Conservation (phyloP, 2,113 vertebrate genomes). For the Riparia riparia region DNA sequence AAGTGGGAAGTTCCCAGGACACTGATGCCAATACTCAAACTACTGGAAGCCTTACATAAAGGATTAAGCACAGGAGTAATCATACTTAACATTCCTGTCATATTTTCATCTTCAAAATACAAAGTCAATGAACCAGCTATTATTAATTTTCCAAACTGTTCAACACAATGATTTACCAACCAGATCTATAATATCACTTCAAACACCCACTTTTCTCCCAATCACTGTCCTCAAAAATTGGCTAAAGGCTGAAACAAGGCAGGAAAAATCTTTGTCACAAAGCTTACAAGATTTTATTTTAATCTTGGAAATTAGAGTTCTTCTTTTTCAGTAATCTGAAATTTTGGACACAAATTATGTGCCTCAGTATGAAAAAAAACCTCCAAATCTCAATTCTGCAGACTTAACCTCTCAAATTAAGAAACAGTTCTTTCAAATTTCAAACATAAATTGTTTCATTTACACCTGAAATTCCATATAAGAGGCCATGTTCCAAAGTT, state of each 20-base stretch:
- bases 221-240: not conserved
- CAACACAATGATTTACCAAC: not conserved
- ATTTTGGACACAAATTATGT: not conserved
- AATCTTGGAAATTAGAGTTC: not conserved
- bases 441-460: not conserved
- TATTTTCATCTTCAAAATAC: not conserved
- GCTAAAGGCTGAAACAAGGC: not conserved
- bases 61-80: not conserved
- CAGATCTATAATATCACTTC: not conserved
- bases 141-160: not conserved
- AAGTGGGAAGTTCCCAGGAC: not conserved
- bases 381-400: not conserved
- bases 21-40: not conserved
- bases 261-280: not conserved
- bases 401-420: accelerated
- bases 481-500: not conserved
- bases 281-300: not conserved
- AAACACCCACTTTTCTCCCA: not conserved
- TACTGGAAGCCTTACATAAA: not conserved
- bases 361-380: not conserved
- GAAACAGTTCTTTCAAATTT: not conserved
- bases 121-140: not conserved
- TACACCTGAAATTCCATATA: not conserved
- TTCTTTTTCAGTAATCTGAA: not conserved
- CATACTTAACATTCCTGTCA: not conserved